Conservation (phyloP, 2,113 vertebrate species). For the Oxygymnocypris stewartii region DNA sequence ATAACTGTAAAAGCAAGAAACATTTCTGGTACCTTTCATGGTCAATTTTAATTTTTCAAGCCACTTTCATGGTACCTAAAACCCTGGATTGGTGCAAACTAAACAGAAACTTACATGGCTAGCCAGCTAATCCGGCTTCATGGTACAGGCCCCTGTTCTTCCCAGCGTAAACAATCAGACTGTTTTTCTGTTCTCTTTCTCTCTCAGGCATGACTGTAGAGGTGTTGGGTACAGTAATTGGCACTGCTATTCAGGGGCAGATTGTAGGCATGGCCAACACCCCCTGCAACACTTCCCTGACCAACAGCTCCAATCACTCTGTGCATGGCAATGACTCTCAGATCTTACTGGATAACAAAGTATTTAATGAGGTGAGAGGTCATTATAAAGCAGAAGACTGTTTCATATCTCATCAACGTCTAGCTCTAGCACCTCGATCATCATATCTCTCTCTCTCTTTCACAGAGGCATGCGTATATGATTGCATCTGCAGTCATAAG, state of each 20-base stretch:
- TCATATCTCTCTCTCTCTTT: conserved; percentile 2
- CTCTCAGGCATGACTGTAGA: conserved; percentile 92
- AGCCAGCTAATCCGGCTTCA: no score
- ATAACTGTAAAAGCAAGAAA: neutral
- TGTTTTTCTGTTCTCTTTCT: conserved; percentile 19
- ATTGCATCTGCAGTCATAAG: conserved; percentile 85
- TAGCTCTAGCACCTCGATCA: neutral
- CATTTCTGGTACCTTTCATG: neutral
- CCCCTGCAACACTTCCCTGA: conserved; percentile 67
- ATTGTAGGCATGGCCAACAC: conserved; percentile 82
- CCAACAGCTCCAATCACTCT: conserved; percentile 57
- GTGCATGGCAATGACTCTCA: conserved; percentile 69
- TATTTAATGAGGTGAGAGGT: conserved; percentile 70
- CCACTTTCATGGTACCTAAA: no score
- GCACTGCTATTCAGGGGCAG: conserved; percentile 93
- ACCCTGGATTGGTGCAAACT: no score
- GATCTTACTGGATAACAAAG: conserved; percentile 70
- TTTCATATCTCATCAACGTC: neutral
- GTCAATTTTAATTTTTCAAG: no score
- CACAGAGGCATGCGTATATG: conserved; percentile 86
- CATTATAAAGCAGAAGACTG: neutral
- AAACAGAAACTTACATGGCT: no score
- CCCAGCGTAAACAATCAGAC: neutral
- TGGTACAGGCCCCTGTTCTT: neutral
- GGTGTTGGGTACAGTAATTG: conserved; percentile 88